Evolutionary conservation across 2,113 vertebrate species (phyloP).

Genomic region (Rhinolophus ferrumequinum): DNA sequence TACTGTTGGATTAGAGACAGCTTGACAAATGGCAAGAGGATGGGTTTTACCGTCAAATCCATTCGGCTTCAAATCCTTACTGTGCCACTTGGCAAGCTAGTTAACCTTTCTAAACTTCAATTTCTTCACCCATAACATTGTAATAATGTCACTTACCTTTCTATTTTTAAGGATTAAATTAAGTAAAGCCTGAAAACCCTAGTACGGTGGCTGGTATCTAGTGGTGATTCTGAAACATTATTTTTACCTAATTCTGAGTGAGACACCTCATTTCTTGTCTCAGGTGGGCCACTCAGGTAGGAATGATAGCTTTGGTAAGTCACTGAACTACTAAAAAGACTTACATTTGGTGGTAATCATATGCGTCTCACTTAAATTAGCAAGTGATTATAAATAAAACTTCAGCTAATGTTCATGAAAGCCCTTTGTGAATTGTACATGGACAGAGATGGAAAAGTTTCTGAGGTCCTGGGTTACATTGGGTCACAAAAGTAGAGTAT

Average conservation of each 20-base stretch:
- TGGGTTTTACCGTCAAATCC: background rate
- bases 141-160: background rate
- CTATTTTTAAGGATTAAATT: background rate
- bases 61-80: background rate
- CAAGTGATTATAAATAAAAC: background rate
- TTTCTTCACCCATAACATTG: background rate
- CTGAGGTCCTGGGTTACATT: rapidly evolving
- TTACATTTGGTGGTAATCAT: no score
- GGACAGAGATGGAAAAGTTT: no score
- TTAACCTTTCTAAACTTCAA: background rate
- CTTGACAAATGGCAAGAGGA: background rate
- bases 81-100: background rate
- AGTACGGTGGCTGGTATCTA: background rate
- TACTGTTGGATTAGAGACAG: background rate
- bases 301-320: background rate
- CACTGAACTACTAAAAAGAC: background rate
- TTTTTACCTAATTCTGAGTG: background rate
- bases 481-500: no score
- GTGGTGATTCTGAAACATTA: background rate
- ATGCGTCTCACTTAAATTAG: background rate
- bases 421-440: rapidly evolving
- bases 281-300: background rate
- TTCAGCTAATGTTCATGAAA: background rate
- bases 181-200: background rate
- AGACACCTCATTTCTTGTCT: background rate